Conservation (phyloP, 2,888 invertebrate genomes). For the Sisyra nigra region DNA sequence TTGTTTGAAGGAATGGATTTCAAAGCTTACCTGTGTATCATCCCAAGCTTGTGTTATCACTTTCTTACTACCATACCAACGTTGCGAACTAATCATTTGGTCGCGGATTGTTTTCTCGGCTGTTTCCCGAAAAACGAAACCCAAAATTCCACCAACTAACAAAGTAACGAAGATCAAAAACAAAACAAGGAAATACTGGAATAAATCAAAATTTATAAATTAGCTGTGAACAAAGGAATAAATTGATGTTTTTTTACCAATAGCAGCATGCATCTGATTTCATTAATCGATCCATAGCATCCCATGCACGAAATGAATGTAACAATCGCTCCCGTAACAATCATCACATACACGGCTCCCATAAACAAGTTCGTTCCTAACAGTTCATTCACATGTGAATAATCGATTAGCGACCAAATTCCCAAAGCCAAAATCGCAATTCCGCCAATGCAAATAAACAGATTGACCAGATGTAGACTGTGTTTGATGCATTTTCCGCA, state of each 20-base stretch:
- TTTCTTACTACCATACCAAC: constrained; percentile 50
- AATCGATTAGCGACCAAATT: constrained; percentile 71
- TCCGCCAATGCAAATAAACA: constrained; percentile 71
- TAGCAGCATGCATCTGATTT: constrained; percentile 84
- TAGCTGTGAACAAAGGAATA: neutral
- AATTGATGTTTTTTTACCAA: constrained; percentile 43
- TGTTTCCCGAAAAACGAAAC: constrained; percentile 79
- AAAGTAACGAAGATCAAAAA: constrained; percentile 80
- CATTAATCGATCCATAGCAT: constrained; percentile 84
- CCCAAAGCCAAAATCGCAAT: constrained; percentile 60
- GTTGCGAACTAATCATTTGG: constrained; percentile 62
- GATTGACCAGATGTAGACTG: constrained; percentile 67
- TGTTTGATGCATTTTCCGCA: constrained; percentile 81
- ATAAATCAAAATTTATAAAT: constrained; percentile 15
- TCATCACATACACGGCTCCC: constrained; percentile 70
- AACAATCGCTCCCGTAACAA: constrained; percentile 66
- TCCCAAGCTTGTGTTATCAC: constrained; percentile 75
- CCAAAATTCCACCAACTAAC: constrained; percentile 78
- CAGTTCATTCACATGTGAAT: constrained; percentile 69
- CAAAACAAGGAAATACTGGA: constrained; percentile 77
- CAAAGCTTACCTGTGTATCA: constrained; percentile 49
- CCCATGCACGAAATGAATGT: constrained; percentile 78
- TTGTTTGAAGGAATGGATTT: too few relatives aligned
- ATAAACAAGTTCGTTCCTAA: constrained; percentile 77
- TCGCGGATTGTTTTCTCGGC: constrained; percentile 58